Base-by-base conservation (phyloP, 2,888 invertebrate species). In the Deroplatys truncata region DNA sequence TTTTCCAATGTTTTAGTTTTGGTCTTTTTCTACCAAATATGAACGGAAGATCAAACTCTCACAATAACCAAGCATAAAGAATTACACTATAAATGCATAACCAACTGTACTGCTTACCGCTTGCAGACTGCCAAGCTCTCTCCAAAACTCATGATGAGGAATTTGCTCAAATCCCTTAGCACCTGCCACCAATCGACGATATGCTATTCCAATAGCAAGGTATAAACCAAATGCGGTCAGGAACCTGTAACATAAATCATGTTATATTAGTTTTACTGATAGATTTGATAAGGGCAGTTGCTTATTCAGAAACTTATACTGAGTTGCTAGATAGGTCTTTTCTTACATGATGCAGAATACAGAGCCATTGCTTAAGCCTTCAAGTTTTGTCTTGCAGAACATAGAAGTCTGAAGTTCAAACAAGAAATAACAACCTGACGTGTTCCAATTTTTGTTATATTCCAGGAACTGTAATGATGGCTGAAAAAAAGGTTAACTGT, bases 91-190 rank as follows among this genome's bases (percentile, higher is more conserved):
- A 31, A 4, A 4, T 31, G 5, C 2, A 4, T 5, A 31, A 5
- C 31, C 13, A n/a, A 84, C 13, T 8, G n/a, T 28, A 20, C 20
- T 28, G 84, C 89, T 84, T 88, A 89, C 89, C 16, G 89, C 89
- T 29, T 89, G 89, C 29, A 89, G 35, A 82, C 84, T 87, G 16
- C 89, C 89, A 28, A 89, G 84, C 56, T 84, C 84, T 20, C 31
- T 87, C 89, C 89, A 89, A 43, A 89, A 89, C 10, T 84, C 56
- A n/a, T 84, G 29, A 84, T 89, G 87, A 72, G 89, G 89, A 35
- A 89, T 84, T 84, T 89, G 89, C 10, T 89, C 89, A 84, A 89
- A 88, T n/a, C 89, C 89, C 28, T 89, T 89, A n/a, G 89, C 89
- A 72, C 89, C 89, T 28, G 49, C 35, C 16, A 89, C 35, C 31